Evolutionary conservation across 2,797 vertebrate genomes (phyloP), one percentile per base, ranked within the genome.

Genomic region (Rhadinocentrus ornatus): DNA sequence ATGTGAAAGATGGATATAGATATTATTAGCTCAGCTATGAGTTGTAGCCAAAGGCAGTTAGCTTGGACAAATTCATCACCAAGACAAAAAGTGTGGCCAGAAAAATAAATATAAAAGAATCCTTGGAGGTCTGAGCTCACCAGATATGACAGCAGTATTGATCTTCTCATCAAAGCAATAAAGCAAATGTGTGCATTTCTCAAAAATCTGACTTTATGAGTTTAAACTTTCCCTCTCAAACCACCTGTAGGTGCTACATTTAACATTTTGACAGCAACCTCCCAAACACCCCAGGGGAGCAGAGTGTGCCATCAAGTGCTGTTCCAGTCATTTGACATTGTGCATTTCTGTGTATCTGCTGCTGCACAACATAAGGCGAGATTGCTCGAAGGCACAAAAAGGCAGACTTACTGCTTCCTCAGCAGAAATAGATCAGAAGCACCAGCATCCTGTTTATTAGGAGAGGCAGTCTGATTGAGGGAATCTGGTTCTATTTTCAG

Each of bases 381-480:
- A 62, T 26, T 9, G 76, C 69, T 64, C 20, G 31, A 63, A 75
- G 61, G 41, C 56, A 73, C 32, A 8, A 58, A 52, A 73, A 64
- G 66, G 77, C 72, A 66, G 46, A 72, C 0, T 10, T 15, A 1
- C 0, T 72, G 29, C 50, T 71, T 69, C 29, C 63, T 78, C 27
- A 82, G 29, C 71, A 85, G 66, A 69, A 78, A 82, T 80, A 77
- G 73, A 83, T 73, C 68, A 61, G 48, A 72, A 73, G 29, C 5
- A 32, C 39, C 31, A 37, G 32, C 81, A 70, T 87, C 71, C 73
- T 78, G 74, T 85, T 80, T 63, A 65, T 54, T 52, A 70, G 22
- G 22, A 75, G 56, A 58, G 32, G 59, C 62, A 3, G 35, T 37
- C 1, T 24, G 2, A 62, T 56, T 41, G 52, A 52, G 22, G 48